Evolutionary conservation across 2,888 invertebrate genomes (phyloP), one percentile per base, ranked within the genome.

Genomic region (Gnatocerus cornutus): DNA sequence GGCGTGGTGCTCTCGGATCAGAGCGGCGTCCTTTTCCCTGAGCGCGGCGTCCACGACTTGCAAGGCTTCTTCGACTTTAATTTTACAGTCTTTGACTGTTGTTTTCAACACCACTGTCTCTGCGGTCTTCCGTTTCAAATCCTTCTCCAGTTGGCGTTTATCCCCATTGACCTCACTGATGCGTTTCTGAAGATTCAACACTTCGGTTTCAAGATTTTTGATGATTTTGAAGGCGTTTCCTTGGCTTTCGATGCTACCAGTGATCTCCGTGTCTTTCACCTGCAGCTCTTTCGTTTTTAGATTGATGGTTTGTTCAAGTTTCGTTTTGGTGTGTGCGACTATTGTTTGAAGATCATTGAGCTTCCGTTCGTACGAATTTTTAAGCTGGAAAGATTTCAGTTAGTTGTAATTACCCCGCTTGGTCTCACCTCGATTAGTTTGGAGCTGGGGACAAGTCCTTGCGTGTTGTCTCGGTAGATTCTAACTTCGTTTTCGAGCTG

Each of bases 401-500:
- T n/a, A n/a, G n/a, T 21, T 21, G 21, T 3, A 21, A 21, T n/a
- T n/a, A n/a, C n/a, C n/a, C n/a, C n/a, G n/a, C n/a, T n/a, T n/a
- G n/a, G n/a, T n/a, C n/a, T 41, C 43, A 82, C 81, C 72, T 79
- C 77, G 45, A 72, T 59, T 41, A 80, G 73, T 71, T 83, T 79
- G 3, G 73, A 70, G 77, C 81, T 81, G 8, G 82, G 79, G 43
- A 83, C 71, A 73, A 78, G 79, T 66, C 78, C 81, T 30, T 82
- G 72, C 3, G 75, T 78, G 43, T 78, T 79, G 13, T 78, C 78
- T 66, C 81, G 79, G 77, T 89, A 90, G 16, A 87, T 84, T 81
- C 87, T 88, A 1, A 93, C 81, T 83, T 93, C 92, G 13, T 86
- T 87, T 79, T 93, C 93, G 66, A 93, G 84, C 53, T 88, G 87